These are phyloP conservation scores for Strix occidentalis DNA, from an alignment of 2,797 vertebrate species.

Conservation along the genomic window DNA sequence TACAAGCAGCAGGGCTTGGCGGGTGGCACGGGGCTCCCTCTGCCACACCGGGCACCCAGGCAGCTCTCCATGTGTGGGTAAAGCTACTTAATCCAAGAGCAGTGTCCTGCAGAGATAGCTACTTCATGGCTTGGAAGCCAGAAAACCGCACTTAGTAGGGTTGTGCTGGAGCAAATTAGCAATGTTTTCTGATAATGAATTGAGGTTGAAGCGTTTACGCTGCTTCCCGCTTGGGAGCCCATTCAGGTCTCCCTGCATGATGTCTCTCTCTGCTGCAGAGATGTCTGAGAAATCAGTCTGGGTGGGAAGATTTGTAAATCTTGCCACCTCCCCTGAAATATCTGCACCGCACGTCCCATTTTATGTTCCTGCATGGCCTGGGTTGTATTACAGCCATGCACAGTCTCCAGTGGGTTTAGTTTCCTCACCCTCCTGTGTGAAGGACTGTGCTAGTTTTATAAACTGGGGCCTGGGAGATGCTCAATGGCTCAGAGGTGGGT, in stretches of 20 bases:
- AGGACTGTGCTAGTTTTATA: neutral
- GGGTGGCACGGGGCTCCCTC: neutral
- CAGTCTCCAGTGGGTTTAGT: neutral
- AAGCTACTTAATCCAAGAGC: neutral
- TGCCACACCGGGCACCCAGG: neutral
- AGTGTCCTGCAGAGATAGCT: neutral
- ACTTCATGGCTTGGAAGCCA: neutral
- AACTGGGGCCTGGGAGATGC: neutral
- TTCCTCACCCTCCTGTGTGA: neutral
- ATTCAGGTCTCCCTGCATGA: neutral
- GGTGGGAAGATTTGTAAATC: slow-evolving; percentile 35
- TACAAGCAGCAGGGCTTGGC: neutral
- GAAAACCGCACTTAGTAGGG: neutral
- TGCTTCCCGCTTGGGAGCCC: neutral
- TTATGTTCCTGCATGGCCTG: neutral
- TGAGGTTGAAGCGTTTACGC: slow-evolving; percentile 29
- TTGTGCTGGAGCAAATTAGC: slow-evolving; percentile 52
- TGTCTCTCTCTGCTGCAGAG: neutral
- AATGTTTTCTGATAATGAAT: slow-evolving; percentile 40
- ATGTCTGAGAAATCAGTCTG: slow-evolving; percentile 16
- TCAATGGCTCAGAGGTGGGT: neutral
- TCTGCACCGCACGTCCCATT: neutral
- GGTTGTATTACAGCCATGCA: neutral
- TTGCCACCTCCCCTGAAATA: neutral
- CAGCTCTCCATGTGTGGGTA: neutral